Conservation (phyloP, 2,113 vertebrate species). For the Tychaedon coryphoeus region DNA sequence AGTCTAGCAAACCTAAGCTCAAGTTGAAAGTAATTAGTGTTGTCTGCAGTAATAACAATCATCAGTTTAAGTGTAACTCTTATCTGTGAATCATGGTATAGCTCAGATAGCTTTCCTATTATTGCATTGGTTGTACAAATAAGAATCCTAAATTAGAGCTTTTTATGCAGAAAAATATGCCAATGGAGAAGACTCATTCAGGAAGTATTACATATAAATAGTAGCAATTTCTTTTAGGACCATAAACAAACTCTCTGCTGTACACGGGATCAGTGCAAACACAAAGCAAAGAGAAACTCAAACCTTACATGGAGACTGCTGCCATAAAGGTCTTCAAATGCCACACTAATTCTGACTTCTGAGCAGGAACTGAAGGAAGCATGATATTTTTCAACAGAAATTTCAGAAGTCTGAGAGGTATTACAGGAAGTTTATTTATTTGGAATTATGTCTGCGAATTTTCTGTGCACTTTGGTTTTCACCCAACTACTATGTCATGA, state of each 20-base stretch:
- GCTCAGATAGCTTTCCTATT: background rate
- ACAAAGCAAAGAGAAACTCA: background rate
- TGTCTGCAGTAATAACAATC: background rate
- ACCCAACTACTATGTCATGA: background rate
- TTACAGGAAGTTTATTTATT: background rate
- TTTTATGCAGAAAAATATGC: background rate
- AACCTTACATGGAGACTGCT: background rate
- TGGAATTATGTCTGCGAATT: background rate
- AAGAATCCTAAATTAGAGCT: background rate
- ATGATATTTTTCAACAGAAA: background rate
- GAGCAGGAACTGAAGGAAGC: background rate
- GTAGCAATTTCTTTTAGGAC: background rate
- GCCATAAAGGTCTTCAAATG: background rate
- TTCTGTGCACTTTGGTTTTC: background rate
- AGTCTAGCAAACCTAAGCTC: background rate
- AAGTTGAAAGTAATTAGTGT: background rate
- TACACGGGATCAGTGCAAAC: rapidly evolving
- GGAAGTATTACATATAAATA: background rate
- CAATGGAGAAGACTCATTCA: background rate
- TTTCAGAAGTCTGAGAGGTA: background rate
- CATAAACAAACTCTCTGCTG: background rate
- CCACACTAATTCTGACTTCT: background rate
- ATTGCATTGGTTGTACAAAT: background rate
- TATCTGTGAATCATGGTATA: background rate
- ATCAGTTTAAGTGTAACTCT: background rate